Evolutionary conservation across 2,888 invertebrate genomes (phyloP).

Genomic region (Cryptus armator): DNA sequence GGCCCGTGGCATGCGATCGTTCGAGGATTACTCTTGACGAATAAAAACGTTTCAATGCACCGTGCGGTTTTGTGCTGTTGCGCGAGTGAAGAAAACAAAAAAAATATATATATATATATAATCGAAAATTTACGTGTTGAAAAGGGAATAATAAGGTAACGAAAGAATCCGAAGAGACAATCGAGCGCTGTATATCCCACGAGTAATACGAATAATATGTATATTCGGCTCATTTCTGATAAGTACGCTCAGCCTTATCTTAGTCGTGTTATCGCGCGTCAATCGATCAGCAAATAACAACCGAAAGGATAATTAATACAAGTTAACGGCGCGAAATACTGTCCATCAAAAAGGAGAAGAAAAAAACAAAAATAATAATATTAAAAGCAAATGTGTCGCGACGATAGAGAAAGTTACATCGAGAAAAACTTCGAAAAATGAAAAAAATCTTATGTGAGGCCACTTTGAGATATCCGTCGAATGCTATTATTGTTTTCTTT

Average conservation of each 20-base stretch:
- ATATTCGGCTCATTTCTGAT: conserved; percentile 27
- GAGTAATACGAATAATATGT: neutral
- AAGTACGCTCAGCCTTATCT: conserved; percentile 51
- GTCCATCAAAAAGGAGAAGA: neutral
- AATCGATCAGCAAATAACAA: neutral
- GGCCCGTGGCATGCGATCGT: conserved; percentile 21
- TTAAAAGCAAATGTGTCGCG: conserved; percentile 5
- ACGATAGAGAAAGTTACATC: conserved; percentile 19
- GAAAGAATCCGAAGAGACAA: conserved; percentile 25
- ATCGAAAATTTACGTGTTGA: conserved; percentile 15
- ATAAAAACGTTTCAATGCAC: conserved; percentile 22
- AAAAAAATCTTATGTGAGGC: conserved; percentile 29
- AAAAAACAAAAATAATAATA: neutral
- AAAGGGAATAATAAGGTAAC: neutral
- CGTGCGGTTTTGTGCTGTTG: conserved; percentile 53
- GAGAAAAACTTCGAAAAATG: neutral
- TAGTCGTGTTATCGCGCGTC: neutral
- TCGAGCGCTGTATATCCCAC: conserved; percentile 8
- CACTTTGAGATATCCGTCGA: conserved; percentile 36
- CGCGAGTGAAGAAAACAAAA: neutral
- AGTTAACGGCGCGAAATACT: neutral
- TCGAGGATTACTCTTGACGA: neutral
- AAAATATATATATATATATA: neutral
- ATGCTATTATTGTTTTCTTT: conserved; percentile 6
- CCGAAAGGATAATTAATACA: conserved; percentile 5